Conservation (phyloP, 37 sponge, comb jelly and placozoan genomes). For the Aphrocallistes beatrix region DNA sequence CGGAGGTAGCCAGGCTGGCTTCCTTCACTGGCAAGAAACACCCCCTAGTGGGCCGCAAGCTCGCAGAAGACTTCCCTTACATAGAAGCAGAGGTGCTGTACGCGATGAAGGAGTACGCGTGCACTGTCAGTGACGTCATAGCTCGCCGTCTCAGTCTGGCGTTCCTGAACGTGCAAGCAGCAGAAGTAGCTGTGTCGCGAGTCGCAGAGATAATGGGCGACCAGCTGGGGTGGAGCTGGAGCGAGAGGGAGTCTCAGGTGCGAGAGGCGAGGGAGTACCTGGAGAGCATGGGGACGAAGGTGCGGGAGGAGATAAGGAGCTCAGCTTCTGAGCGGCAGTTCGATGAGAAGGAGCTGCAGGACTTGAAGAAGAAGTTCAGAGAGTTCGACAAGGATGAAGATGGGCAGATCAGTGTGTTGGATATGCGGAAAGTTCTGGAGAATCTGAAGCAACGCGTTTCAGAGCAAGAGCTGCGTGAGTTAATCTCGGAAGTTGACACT, state of each 20-base stretch:
- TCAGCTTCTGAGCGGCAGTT: background rate
- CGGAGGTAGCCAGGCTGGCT: conserved; percentile 75
- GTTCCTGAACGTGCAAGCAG: conserved; percentile 90
- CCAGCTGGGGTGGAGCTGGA: conserved; percentile 78
- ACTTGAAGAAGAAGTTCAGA: conserved; percentile 52
- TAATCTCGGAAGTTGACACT: conserved; percentile 90
- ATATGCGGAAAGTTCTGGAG: conserved; percentile 52
- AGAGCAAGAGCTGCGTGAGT: conserved; percentile 69
- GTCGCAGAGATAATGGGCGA: conserved; percentile 82
- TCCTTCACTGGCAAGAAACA: conserved; percentile 76
- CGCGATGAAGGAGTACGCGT: conserved; percentile 83
- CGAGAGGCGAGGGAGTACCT: conserved; percentile 40
- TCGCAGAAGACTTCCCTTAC: conserved; percentile 86
- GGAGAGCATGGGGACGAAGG: conserved; percentile 70
- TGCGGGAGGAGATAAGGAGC: conserved; percentile 31
- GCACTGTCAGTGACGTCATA: conserved; percentile 74
- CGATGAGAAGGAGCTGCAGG: conserved; percentile 57
- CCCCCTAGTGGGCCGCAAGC: conserved; percentile 76
- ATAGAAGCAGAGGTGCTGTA: conserved; percentile 91
- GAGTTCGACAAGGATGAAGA: conserved; percentile 71
- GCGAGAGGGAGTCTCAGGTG: conserved; percentile 46
- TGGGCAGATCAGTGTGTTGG: conserved; percentile 75
- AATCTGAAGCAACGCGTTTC: conserved; percentile 24
- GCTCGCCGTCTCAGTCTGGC: conserved; percentile 86
- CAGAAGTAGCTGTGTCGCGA: conserved; percentile 76